Evolutionary conservation across 2,797 vertebrate species (phyloP), one percentile per base, ranked within the genome.

Genomic region (Rhinatrema bivittatum): DNA sequence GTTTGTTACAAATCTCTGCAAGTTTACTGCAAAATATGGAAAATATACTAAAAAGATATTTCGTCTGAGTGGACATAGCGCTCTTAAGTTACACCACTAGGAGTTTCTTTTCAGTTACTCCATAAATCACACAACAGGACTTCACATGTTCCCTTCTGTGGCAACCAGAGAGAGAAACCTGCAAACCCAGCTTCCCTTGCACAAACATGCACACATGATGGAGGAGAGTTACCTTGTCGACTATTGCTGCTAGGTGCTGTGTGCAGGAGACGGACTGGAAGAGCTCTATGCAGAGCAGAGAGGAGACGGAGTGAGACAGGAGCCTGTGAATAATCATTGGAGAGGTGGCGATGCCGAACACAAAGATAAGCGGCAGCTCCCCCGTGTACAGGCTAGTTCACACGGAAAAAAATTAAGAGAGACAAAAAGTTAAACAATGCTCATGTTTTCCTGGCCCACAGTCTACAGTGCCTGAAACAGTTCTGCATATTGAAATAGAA

Each of bases 291-390:
- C 94, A 96, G 42, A 99, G 79, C 42, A 94, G 74, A 38, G 93
- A 96, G 13, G 93, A 95, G 25, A 98, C 90, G 0, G 94, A 91
- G 65, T 95, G 91, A 41, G 94, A 90, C 56, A 99, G 84, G 60
- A 93, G 76, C 42, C 81, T 88, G 56, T 94, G 94, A 70, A 98
- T 85, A 59, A 92, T 87, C 78, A 92, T 86, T 41, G 94, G 93
- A 28, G 94, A 94, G 1, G 96, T 99, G 52, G 96, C 95, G 0
- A 99, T 92, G 36, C 95, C 96, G 59, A 98, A 96, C 71, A 99
- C 68, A 47, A 99, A 85, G 55, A 90, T 81, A 36, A 99, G 65
- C 3, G 95, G 96, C 35, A 99, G 84, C 42, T 83, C 81, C 27
- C 59, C 75, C 16, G 90, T 68, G 62, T 95, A 94, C 3, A 88